Evolutionary conservation across 2,797 vertebrate species (phyloP).

Genomic region (Tachyglossus aculeatus): DNA sequence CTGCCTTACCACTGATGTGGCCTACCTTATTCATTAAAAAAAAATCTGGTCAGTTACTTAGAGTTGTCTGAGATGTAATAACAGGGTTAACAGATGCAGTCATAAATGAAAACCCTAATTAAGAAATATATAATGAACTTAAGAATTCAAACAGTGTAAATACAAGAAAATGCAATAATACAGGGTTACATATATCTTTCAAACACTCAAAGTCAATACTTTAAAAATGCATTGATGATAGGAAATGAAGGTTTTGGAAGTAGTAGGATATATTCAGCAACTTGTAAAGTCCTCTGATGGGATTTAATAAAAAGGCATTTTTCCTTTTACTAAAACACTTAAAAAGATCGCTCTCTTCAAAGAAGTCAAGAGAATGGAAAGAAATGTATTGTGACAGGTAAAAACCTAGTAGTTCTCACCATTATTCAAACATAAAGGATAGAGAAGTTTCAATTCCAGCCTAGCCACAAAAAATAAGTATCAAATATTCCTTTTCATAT

Average conservation of each 20-base stretch:
- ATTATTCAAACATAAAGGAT: constrained; percentile 21
- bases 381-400: constrained; percentile 25
- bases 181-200: not conserved
- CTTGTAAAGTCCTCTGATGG: not conserved
- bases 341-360: constrained; percentile 14
- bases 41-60: too few relatives aligned
- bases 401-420: constrained; percentile 22
- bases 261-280: not conserved
- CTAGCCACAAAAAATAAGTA: constrained; percentile 8
- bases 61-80: too few relatives aligned
- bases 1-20: too few relatives aligned
- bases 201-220: not conserved
- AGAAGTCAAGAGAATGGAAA: constrained; percentile 21
- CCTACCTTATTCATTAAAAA: too few relatives aligned
- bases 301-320: constrained; percentile 8
- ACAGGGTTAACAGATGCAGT: too few relatives aligned
- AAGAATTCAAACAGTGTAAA: not conserved
- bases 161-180: not conserved
- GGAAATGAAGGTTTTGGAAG: not conserved
- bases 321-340: constrained; percentile 14
- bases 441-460: constrained; percentile 37
- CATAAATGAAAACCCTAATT: too few relatives aligned
- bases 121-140: not conserved
- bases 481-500: not conserved
- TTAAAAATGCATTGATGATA: not conserved